Conservation (phyloP, 2,797 vertebrate genomes). For the Gouania willdenowi region DNA sequence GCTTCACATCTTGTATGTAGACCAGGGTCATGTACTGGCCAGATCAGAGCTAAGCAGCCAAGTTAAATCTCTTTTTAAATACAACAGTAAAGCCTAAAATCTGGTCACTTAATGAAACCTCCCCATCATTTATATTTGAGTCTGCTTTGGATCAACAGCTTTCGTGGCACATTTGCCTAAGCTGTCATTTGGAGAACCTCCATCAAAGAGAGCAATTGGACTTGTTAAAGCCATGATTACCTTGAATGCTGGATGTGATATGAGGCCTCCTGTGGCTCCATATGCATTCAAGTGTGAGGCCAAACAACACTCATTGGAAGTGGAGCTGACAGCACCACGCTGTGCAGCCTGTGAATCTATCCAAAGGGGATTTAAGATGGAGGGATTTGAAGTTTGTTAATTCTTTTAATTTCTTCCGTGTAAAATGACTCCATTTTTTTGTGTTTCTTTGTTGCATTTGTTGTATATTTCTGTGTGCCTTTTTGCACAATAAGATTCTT, state of each 20-base stretch:
- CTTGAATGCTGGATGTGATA: constrained; percentile 43
- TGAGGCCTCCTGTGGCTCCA: constrained; percentile 26
- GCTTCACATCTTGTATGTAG: constrained; percentile 12
- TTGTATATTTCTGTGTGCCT: not conserved
- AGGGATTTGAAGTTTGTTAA: not conserved
- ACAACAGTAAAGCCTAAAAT: constrained; percentile 16
- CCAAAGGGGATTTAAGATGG: not conserved
- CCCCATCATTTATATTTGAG: too few relatives aligned
- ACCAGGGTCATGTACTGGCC: constrained; percentile 23
- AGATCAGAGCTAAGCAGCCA: constrained; percentile 23
- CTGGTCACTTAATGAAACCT: constrained; percentile 18
- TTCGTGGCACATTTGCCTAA: constrained; percentile 9
- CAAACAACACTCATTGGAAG: constrained; percentile 32
- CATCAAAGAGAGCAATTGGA: constrained; percentile 13
- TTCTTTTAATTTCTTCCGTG: not conserved
- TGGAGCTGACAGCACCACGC: constrained; percentile 29
- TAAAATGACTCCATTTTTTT: not conserved
- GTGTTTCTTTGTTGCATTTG: not conserved
- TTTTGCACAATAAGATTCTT: too few relatives aligned
- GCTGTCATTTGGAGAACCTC: constrained; percentile 6
- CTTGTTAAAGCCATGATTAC: constrained; percentile 54
- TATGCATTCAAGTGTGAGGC: constrained; percentile 43
- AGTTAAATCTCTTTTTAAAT: constrained; percentile 14
- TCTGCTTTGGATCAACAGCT: constrained; percentile 1
- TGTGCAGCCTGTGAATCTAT: constrained; percentile 21